A percentile compares a stretch with the other conserved stretches of the same genome.
These are phyloP conservation scores for Antheraea yamamai DNA, from an alignment of 2,888 invertebrate genomes.

Conservation along the genomic window DNA sequence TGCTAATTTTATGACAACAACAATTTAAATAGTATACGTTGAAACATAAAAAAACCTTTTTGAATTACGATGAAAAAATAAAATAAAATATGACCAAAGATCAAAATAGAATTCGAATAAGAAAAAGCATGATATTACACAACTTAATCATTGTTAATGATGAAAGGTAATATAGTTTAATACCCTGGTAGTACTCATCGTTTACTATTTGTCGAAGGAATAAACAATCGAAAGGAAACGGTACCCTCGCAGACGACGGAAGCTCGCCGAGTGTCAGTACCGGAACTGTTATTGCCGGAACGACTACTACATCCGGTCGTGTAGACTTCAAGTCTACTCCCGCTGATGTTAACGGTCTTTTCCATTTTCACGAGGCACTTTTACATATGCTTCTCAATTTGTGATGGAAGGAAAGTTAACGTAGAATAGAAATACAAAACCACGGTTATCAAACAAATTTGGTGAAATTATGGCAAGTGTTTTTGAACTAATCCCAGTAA, in stretches of 20 bases:
- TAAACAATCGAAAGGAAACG: conserved; percentile 75
- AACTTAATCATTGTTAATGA: background rate
- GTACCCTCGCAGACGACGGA: conserved; percentile 74
- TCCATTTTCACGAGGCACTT: conserved; percentile 49
- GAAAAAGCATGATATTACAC: background rate
- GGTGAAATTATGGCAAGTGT: background rate
- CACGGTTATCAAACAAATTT: background rate
- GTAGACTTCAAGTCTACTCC: conserved; percentile 71
- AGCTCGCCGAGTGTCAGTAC: conserved; percentile 74
- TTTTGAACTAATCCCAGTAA: background rate
- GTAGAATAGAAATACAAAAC: conserved; percentile 9
- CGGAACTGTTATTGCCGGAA: conserved; percentile 81
- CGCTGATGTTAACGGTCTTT: conserved; percentile 54
- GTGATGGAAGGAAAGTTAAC: conserved; percentile 25
- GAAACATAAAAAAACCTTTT: too few species aligned
- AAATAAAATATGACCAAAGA: too few species aligned
- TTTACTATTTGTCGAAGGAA: conserved; percentile 67
- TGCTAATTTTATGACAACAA: too few species aligned
- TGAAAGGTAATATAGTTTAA: background rate
- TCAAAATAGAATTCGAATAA: background rate
- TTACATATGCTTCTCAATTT: conserved; percentile 36
- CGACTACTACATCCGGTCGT: conserved; percentile 75
- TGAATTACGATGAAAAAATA: too few species aligned
- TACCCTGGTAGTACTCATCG: conserved; percentile 26
- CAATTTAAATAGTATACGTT: too few species aligned